Conservation (phyloP, 2,113 vertebrate species). For the Sander vitreus region DNA sequence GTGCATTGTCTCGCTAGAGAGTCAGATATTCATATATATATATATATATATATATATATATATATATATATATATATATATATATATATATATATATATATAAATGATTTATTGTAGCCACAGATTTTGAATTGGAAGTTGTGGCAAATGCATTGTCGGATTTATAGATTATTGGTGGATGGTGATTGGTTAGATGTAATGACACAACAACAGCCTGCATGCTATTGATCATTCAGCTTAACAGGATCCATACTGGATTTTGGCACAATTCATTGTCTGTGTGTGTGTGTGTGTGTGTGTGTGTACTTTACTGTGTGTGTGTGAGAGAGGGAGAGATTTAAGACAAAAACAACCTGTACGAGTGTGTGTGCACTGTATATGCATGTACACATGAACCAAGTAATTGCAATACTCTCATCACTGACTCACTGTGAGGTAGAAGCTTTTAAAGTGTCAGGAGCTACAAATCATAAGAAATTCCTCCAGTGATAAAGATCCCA, state of each 20-base stretch:
- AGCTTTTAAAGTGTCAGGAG: background rate
- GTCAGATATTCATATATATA: too few species aligned
- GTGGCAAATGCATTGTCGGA: background rate
- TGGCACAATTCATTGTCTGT: background rate
- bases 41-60: too few species aligned
- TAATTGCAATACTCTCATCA: background rate
- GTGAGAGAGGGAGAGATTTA: background rate
- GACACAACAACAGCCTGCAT: conserved; percentile 3
- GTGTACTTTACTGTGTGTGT: background rate
- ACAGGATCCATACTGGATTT: conserved; percentile 11
- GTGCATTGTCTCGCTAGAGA: background rate
- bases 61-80: background rate
- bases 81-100: background rate
- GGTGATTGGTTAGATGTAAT: conserved; percentile 11
- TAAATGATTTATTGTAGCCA: background rate
- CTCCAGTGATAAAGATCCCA: background rate
- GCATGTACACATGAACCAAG: background rate
- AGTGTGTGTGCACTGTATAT: too few species aligned
- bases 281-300: background rate
- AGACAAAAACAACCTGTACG: background rate
- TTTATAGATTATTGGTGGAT: background rate
- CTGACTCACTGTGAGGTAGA: background rate
- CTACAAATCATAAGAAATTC: background rate
- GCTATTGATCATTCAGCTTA: conserved; percentile 44
- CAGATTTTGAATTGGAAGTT: background rate